Conservation (phyloP, 2,113 vertebrate species). For the Acrocephalus arundinaceus region DNA sequence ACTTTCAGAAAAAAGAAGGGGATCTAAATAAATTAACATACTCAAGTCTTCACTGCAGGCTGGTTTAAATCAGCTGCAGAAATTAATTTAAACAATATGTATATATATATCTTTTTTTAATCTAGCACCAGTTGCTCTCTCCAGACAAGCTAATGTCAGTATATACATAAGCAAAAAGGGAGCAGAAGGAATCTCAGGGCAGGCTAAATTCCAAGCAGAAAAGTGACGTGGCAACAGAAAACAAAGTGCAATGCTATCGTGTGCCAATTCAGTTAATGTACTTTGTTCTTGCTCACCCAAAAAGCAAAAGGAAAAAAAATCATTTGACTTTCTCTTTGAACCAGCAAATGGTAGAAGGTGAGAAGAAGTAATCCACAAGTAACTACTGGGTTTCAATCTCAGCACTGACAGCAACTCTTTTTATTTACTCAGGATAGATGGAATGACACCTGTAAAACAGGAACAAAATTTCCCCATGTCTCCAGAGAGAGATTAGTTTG, state of each 20-base stretch:
- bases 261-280: constrained; percentile 4
- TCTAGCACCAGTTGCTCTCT: not conserved
- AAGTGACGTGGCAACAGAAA: constrained; percentile 31
- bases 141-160: not conserved
- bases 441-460: not conserved
- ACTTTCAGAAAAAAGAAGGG: not conserved
- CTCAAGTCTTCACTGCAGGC: not conserved
- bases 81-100: not conserved
- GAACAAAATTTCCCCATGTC: not conserved
- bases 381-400: not conserved
- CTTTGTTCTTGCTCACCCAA: not conserved
- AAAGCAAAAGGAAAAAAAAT: not conserved
- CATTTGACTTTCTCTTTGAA: not conserved
- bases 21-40: not conserved
- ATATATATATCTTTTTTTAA: not conserved
- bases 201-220: constrained; percentile 49
- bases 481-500: not conserved
- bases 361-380: not conserved
- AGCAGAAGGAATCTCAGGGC: not conserved
- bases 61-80: not conserved
- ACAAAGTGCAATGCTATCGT: constrained; percentile 10
- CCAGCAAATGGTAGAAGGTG: not conserved
- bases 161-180: not conserved
- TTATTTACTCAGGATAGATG: not conserved
- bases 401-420: not conserved